Conservation (phyloP, 1,140 invertebrate genomes). For the Sycophila sp. region DNA sequence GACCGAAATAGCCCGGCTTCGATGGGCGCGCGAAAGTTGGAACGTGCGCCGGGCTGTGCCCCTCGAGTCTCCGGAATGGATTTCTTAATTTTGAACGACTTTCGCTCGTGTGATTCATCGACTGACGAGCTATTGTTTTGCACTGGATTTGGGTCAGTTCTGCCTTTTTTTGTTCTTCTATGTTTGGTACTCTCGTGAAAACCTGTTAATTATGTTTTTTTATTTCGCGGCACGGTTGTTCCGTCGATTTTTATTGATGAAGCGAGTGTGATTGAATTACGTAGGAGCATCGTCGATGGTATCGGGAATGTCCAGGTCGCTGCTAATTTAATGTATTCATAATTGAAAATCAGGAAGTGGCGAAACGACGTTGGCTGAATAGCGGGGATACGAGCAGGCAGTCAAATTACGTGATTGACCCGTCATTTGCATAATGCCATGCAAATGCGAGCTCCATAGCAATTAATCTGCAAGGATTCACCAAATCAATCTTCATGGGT, state of each 20-base stretch:
- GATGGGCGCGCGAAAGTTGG: slow-evolving; percentile 21
- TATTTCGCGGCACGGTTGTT: too few species aligned
- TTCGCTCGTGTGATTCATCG: background rate
- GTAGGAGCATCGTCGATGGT: background rate
- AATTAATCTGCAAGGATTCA: slow-evolving; percentile 42
- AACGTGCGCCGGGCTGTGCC: background rate
- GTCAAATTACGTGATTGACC: slow-evolving; percentile 32
- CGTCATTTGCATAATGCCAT: slow-evolving; percentile 47
- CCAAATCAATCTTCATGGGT: slow-evolving; percentile 34
- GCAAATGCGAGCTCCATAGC: slow-evolving; percentile 41
- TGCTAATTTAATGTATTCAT: background rate
- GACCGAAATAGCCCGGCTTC: slow-evolving; percentile 25
- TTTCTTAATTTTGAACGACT: background rate
- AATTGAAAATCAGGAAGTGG: slow-evolving; percentile 19
- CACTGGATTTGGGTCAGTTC: too few species aligned
- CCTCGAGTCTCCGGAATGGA: background rate
- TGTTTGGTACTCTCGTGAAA: too few species aligned
- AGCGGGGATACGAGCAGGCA: background rate
- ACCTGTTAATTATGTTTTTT: too few species aligned
- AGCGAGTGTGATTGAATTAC: background rate
- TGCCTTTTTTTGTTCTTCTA: too few species aligned
- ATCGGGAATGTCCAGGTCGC: background rate
- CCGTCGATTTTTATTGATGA: too few species aligned
- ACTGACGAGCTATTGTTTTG: too few species aligned
- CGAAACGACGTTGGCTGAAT: background rate